Evolutionary conservation across 2,888 invertebrate species (phyloP), one percentile per base, ranked within the genome.

Genomic region (Acanthopleura granulata): DNA sequence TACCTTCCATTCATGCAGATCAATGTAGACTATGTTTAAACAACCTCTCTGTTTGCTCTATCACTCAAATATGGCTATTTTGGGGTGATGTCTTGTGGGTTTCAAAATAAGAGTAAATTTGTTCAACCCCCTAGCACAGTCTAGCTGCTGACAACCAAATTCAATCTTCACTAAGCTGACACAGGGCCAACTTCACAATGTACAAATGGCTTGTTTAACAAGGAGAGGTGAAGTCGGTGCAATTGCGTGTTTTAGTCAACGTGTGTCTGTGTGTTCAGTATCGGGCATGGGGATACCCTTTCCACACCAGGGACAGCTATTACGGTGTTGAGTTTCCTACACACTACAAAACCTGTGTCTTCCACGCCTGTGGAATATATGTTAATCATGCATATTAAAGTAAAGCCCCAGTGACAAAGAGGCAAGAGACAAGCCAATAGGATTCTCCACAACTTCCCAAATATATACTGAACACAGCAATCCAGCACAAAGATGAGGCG

Each of bases 11-110:
- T 66, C 29, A 27, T 18, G 15, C 16, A 16, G 66, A 66, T 66
- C 66, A 66, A 66, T 66, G 66, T 16, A 66, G 25, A 27, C 22
- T 66, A 27, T 27, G 66, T 66, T 66, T 27, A 66, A 66, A 66
- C 66, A 66, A 66, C 66, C 66, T 27, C 27, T 18, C 3, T 27
- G 29, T 66, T 66, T 66, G 29, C 66, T 66, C 66, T 66, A 27
- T 66, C 66, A 16, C 18, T 66, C 29, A 66, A 66, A 66, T 27
- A 66, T 25, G 25, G 27, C 66, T 66, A 66, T 66, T 66, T 66
- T 27, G 22, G 29, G 66, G 27, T 6, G 22, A 22, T 40, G 16
- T 15, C 25, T 6, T 66, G 25, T 66, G 66, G 6, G 25, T 66
- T 66, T 27, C 1, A 66, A 66, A 22, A 66, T 66, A 27, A 27